phyloP scores from a whole-genome alignment of 2,888 invertebrate genomes.

The Timema cristinae region DNA sequence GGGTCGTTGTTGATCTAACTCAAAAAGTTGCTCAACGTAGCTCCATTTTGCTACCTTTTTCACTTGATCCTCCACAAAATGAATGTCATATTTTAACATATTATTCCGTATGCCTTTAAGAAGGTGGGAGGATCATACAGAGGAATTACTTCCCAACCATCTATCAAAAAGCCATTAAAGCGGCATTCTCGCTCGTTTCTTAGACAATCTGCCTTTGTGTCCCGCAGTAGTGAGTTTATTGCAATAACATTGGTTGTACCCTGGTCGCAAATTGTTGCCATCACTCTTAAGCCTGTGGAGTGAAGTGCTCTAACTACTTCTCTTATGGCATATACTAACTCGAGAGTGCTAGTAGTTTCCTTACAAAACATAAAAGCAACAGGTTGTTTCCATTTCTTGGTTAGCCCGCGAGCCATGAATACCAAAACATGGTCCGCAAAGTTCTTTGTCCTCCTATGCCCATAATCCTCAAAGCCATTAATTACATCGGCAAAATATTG shows the following conservation, averaged over 20 bases:
- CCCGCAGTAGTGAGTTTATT: not conserved
- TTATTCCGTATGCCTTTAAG: not conserved
- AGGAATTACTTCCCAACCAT: not conserved
- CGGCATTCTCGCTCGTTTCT: not conserved
- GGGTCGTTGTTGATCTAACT: not conserved
- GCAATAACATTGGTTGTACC: not conserved
- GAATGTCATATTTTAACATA: not conserved
- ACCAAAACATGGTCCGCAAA: constrained; percentile 5
- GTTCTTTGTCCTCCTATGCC: not conserved
- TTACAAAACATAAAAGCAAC: not conserved
- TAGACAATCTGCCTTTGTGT: not conserved
- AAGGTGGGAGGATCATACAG: not conserved
- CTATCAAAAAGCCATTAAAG: not conserved
- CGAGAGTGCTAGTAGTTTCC: not conserved
- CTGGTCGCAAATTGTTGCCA: not conserved
- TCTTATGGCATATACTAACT: not conserved
- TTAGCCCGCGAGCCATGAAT: not conserved
- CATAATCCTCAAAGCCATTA: not conserved
- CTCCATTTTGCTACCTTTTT: not conserved
- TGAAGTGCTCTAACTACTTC: not conserved
- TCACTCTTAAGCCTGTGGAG: not conserved
- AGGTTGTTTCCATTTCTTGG: not conserved
- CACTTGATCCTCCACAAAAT: not conserved
- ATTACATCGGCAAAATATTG: too few relatives aligned
- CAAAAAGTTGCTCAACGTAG: not conserved